Base-by-base conservation (phyloP, 2,113 vertebrate species). In the Clarias macrocephalus region DNA sequence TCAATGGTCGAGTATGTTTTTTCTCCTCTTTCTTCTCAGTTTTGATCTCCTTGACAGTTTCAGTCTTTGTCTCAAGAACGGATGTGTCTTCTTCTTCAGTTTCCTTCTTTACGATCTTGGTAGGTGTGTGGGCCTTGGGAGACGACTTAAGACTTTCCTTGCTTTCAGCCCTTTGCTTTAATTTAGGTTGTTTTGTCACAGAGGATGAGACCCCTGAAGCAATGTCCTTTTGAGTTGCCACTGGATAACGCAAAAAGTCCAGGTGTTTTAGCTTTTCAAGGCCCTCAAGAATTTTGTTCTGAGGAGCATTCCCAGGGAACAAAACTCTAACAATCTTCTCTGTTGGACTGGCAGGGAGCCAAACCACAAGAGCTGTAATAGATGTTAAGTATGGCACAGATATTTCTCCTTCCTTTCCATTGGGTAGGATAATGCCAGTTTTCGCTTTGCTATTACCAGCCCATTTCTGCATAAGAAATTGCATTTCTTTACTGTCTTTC, bases 381-480 rank as follows among this genome's bases (percentile, higher is more conserved):
- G 98, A 99, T 25, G 98, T 99, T 92, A 99, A 95, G 91, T 99
- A 99, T 83, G 98, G 98, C 84, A 99, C 98, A 0, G 98, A 99
- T 91, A 99, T 99, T 95, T 99, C 98, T 82, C 97, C 97, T 91
- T 99, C 98, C 86, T 98, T 99, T 59, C 98, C 98, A 52, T 90
- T 99, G 86, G 97, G 94, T 0, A 99, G 95, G 89, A 98, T 94
- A 21, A 99, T 98, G 10, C 98, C 98, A 56, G 98, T 99, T 91
- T 99, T 99, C 86, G 98, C 98, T 91, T 99, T 99, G 91, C 98
- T 99, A 85, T 99, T 99, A 0, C 98, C 98, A 16, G 98, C 97
- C 98, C 98, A 99, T 90, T 98, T 99, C 70, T 99, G 98, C 98
- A 99, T 99, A 86, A 99, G 95, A 91, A 99, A 99, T 82, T 99